phyloP scores from a whole-genome alignment of 2,797 vertebrate species.

The Pipistrellus kuhlii region DNA sequence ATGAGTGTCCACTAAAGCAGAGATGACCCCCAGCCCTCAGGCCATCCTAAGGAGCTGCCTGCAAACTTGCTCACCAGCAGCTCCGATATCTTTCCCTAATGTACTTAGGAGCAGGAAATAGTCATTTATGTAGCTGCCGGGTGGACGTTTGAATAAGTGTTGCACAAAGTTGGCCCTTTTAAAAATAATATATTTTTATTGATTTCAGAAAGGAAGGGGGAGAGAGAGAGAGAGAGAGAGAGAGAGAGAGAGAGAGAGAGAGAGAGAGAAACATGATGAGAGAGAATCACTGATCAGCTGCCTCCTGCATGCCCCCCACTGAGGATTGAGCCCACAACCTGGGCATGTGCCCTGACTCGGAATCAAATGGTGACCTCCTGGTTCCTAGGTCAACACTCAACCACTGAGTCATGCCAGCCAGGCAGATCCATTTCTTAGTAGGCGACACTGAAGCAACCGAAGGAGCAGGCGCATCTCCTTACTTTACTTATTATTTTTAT shows the following conservation, averaged over 20 bases:
- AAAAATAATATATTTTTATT: too few relatives aligned
- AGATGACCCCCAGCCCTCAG: accelerated
- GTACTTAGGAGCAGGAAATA: not conserved
- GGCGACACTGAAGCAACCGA: not conserved
- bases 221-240: too few relatives aligned
- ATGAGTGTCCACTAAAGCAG: accelerated
- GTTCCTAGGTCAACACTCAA: too few relatives aligned
- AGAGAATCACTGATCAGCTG: too few relatives aligned
- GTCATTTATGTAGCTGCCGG: slow-evolving; percentile 56
- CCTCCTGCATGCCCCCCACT: too few relatives aligned
- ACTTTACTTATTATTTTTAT: not conserved
- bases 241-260: too few relatives aligned
- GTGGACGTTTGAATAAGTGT: slow-evolving; percentile 59
- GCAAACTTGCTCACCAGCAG: not conserved
- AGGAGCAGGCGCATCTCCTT: not conserved
- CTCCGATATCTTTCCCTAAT: not conserved
- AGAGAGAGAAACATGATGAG: too few relatives aligned
- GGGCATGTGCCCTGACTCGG: too few relatives aligned
- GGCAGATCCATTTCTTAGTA: accelerated
- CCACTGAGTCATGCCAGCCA: too few relatives aligned
- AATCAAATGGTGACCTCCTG: too few relatives aligned
- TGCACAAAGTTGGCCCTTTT: not conserved
- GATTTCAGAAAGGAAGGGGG: too few relatives aligned
- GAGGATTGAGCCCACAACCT: too few relatives aligned
- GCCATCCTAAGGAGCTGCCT: not conserved